phyloP scores from a whole-genome alignment of 2,113 vertebrate genomes.

The Cyanoderma ruficeps region DNA sequence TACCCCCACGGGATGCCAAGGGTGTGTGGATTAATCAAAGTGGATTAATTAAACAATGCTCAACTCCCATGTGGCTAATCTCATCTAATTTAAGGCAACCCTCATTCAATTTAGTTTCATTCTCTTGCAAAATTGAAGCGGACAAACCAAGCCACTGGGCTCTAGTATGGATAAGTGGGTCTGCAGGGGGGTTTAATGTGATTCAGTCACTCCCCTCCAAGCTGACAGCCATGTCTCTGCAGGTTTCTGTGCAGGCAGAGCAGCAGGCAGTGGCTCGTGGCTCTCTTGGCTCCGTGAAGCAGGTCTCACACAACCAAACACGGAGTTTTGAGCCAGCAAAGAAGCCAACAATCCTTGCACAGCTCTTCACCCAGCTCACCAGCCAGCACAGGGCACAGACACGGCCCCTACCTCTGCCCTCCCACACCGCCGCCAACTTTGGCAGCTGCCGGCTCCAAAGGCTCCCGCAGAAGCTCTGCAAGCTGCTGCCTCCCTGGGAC shows the following conservation, averaged over 20 bases:
- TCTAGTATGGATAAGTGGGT: not conserved
- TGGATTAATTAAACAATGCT: slow-evolving; percentile 29
- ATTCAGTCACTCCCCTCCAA: not conserved
- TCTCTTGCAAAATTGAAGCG: not conserved
- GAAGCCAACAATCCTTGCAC: not conserved
- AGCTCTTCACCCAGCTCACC: not conserved
- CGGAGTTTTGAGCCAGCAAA: not conserved
- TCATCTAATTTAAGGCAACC: not conserved
- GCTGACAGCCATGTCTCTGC: not conserved
- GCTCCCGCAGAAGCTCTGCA: not conserved
- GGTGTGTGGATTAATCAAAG: not conserved
- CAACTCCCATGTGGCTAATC: not conserved
- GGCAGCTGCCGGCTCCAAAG: not conserved
- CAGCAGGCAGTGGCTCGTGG: not conserved
- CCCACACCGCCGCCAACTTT: not conserved
- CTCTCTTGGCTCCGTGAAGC: not conserved
- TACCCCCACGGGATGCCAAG: not conserved
- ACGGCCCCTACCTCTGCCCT: not conserved
- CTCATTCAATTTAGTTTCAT: not conserved
- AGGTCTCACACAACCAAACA: not conserved
- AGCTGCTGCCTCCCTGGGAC: not conserved
- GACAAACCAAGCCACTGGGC: not conserved
- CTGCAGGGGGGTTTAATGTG: rapidly evolving
- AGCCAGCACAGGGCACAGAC: not conserved
- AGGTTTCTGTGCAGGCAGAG: not conserved